Percentiles rank a stretch among this genome's conserved stretches.
These are phyloP conservation scores for Drosophila mayri DNA, from an alignment of 1,140 invertebrate species.

Conservation along the genomic window DNA sequence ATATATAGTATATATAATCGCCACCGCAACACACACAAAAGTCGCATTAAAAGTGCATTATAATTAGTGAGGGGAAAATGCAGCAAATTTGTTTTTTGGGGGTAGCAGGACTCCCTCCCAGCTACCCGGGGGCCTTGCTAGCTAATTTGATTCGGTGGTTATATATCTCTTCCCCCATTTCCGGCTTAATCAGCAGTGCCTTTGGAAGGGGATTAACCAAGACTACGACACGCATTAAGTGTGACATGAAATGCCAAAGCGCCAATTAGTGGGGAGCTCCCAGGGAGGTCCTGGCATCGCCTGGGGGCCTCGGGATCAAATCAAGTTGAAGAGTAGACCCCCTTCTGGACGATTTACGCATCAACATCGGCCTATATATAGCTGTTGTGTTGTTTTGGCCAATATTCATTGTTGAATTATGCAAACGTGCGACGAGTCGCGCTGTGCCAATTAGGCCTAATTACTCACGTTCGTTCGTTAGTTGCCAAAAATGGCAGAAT, in stretches of 20 bases:
- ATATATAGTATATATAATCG: too few relatives aligned
- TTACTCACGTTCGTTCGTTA: constrained; percentile 55
- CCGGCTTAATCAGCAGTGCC: background rate
- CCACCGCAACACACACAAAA: constrained; percentile 15
- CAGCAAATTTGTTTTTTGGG: background rate
- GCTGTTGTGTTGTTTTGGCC: constrained; percentile 1
- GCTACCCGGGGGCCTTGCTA: background rate
- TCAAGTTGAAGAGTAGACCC: background rate
- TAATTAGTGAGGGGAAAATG: constrained; percentile 8
- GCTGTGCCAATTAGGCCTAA: constrained; percentile 43
- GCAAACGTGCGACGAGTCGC: constrained; percentile 24
- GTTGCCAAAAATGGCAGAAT: constrained; percentile 19
- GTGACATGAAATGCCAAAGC: background rate
- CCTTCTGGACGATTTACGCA: background rate
- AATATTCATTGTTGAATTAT: constrained; percentile 51
- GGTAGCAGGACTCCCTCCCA: background rate
- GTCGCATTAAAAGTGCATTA: constrained; percentile 7
- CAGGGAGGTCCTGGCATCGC: background rate
- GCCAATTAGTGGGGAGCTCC: constrained; percentile 8
- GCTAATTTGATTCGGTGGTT: background rate
- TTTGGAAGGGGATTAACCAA: background rate
- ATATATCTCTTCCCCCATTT: background rate
- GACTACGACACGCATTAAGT: constrained; percentile 1
- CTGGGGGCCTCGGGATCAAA: background rate
- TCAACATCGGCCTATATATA: background rate